Conservation (phyloP, 2,113 vertebrate species). For the Parotia lawesii region DNA sequence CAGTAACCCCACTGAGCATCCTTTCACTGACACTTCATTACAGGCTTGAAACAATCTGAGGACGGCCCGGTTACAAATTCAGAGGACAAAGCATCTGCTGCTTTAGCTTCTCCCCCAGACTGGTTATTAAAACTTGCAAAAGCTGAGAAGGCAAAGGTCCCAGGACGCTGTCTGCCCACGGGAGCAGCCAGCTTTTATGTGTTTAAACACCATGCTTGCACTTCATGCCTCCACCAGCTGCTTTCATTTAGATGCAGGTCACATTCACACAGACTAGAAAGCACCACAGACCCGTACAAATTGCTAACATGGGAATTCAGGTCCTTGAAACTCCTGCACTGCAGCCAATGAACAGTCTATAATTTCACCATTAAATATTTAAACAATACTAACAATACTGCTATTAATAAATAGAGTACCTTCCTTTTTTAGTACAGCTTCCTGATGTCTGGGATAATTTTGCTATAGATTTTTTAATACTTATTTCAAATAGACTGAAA, state of each 20-base stretch:
- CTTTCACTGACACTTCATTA: neutral
- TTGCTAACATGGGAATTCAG: slow-evolving; percentile 43
- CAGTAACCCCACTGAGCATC: neutral
- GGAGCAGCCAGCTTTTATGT: neutral
- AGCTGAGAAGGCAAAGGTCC: neutral
- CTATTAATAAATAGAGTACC: neutral
- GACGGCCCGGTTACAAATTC: neutral
- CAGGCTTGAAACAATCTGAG: neutral
- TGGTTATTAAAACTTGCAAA: neutral
- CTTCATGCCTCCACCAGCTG: slow-evolving; percentile 18
- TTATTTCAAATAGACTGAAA: neutral
- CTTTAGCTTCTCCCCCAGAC: neutral
- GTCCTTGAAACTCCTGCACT: slow-evolving; percentile 13
- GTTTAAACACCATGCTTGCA: neutral
- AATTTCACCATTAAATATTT: slow-evolving; percentile 24
- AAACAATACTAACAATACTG: slow-evolving; percentile 20
- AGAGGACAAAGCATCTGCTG: neutral
- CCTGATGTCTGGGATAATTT: neutral
- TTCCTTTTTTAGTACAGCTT: neutral
- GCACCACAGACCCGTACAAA: slow-evolving; percentile 42
- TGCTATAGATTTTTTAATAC: neutral
- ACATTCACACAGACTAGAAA: slow-evolving; percentile 37
- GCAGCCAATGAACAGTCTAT: slow-evolving; percentile 20
- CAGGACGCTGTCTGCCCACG: neutral
- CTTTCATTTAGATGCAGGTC: slow-evolving; percentile 46